Conservation (phyloP, 2,797 vertebrate species). For the Melanitta fusca region DNA sequence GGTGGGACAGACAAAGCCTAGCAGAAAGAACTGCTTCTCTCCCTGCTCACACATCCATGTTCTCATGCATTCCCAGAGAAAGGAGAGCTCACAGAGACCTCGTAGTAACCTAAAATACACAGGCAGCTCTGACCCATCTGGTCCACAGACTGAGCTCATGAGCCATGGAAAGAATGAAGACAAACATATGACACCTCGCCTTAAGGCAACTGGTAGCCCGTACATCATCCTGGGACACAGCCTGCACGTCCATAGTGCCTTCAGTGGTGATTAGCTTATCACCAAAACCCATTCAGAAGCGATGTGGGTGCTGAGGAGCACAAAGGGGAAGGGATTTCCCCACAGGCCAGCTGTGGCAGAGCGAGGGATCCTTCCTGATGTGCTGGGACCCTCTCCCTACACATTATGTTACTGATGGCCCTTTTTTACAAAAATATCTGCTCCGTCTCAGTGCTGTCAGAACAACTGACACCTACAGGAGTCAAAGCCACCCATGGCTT, state of each 20-base stretch:
- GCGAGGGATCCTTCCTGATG: background rate
- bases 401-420: background rate
- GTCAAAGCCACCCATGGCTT: background rate
- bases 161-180: constrained; percentile 25
- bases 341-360: background rate
- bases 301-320: background rate
- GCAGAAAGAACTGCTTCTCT: background rate
- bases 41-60: background rate
- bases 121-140: constrained; percentile 31
- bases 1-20: background rate
- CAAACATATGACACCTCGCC: constrained; percentile 38
- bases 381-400: background rate
- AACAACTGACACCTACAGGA: background rate
- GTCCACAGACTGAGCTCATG: background rate
- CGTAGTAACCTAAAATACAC: constrained; percentile 21
- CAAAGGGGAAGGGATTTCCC: background rate
- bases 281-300: background rate
- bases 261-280: background rate
- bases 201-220: constrained; percentile 32
- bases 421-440: background rate
- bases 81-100: background rate
- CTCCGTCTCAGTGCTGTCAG: background rate
- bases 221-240: background rate
- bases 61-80: constrained; percentile 16
- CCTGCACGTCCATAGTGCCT: background rate